A percentile compares a stretch with the other conserved stretches of the same genome.
Evolutionary conservation across 2,888 invertebrate genomes (phyloP).

Genomic region (Drosophila affinis): DNA sequence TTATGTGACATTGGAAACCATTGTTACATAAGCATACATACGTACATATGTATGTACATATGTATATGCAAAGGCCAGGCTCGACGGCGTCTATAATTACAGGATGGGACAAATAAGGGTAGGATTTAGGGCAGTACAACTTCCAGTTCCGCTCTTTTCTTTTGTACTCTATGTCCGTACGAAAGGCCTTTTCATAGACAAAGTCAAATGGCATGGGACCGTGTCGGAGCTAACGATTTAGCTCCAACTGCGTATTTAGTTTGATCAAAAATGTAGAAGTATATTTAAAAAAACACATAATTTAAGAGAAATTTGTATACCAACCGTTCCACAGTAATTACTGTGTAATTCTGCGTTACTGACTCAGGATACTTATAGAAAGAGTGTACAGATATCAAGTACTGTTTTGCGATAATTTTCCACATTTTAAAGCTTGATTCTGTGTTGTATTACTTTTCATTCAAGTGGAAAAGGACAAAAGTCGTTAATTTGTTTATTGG

Average conservation of each 20-base stretch:
- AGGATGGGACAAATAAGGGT: not conserved
- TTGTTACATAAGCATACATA: not conserved
- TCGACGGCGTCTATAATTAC: constrained; percentile 17
- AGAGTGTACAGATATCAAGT: constrained; percentile 13
- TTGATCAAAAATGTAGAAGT: not conserved
- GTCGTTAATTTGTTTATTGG: constrained; percentile 74
- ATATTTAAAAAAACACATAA: not conserved
- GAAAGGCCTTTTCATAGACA: not conserved
- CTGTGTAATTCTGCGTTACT: not conserved
- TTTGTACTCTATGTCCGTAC: not conserved
- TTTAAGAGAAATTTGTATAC: not conserved
- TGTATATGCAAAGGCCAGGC: not conserved
- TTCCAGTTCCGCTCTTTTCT: not conserved
- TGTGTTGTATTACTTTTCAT: constrained; percentile 43
- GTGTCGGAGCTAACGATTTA: not conserved
- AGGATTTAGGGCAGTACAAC: not conserved
- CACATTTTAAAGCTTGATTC: not conserved
- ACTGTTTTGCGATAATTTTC: constrained; percentile 1
- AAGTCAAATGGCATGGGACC: not conserved
- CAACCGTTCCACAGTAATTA: not conserved
- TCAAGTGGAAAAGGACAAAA: constrained; percentile 73
- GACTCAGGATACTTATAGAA: not conserved
- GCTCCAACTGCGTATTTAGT: not conserved
- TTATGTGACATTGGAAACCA: not conserved
- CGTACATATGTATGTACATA: not conserved